Evolutionary conservation across 2,888 invertebrate species (phyloP).

Genomic region (Homarus gammarus): DNA sequence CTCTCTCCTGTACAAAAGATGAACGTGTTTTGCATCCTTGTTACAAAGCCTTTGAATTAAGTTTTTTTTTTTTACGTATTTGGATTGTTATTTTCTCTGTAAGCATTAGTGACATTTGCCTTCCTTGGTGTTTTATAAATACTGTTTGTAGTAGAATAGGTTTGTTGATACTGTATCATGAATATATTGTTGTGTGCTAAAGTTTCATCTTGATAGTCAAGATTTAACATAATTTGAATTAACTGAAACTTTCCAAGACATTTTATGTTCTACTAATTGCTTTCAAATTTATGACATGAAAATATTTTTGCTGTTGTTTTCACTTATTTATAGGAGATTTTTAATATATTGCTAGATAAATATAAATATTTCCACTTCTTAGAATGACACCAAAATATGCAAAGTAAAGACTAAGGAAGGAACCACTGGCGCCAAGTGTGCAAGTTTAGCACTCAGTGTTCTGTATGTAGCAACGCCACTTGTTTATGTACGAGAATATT

Average conservation of each 20-base stretch:
- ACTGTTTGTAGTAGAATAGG: constrained; percentile 1
- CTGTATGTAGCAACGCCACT: too few relatives aligned
- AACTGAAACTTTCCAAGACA: background rate
- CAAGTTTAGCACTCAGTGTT: too few relatives aligned
- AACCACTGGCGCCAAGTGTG: background rate
- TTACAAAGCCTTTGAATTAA: background rate
- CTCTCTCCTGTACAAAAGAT: constrained; percentile 3
- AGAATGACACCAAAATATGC: constrained; percentile 7
- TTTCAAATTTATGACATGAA: background rate
- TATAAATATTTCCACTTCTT: background rate
- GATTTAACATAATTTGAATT: constrained; percentile 8
- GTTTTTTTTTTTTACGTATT: background rate
- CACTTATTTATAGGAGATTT: constrained; percentile 23
- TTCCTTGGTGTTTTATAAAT: constrained; percentile 15
- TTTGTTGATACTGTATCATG: background rate
- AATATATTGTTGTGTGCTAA: constrained; percentile 13
- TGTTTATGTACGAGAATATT: too few relatives aligned
- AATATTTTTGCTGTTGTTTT: constrained; percentile 27
- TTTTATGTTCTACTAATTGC: background rate
- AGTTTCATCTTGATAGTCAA: constrained; percentile 33
- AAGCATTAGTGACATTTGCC: background rate
- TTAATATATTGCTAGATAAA: background rate
- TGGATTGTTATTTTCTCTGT: background rate
- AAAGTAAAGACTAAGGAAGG: background rate
- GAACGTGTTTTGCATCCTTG: background rate